Conservation (phyloP, 2,888 invertebrate genomes). For the Tortrix viridana region DNA sequence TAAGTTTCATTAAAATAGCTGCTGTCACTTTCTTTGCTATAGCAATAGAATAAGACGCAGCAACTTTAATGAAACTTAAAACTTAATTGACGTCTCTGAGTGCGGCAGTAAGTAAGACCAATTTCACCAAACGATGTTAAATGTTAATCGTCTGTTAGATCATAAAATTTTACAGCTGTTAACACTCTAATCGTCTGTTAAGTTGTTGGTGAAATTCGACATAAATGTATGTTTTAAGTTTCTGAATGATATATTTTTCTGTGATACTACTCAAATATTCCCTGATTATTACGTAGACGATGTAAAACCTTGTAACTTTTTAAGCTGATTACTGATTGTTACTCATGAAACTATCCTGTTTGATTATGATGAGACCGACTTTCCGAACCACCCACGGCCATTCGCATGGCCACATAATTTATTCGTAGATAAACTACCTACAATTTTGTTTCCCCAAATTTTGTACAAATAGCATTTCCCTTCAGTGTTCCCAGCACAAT, state of each 20-base stretch:
- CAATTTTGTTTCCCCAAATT: slow-evolving; percentile 31
- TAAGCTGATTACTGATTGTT: neutral
- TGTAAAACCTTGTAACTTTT: neutral
- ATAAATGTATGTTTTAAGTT: neutral
- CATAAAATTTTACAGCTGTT: too few species aligned
- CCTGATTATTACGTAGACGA: neutral
- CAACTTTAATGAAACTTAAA: too few species aligned
- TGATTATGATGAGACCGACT: neutral
- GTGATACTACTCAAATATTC: neutral
- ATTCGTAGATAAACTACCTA: slow-evolving; percentile 17
- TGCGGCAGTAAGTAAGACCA: too few species aligned
- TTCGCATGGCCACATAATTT: neutral
- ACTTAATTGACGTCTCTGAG: too few species aligned
- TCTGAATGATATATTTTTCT: slow-evolving; percentile 7
- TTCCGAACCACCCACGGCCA: neutral
- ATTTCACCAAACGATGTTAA: too few species aligned
- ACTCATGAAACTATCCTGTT: neutral
- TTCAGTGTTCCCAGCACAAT: slow-evolving; percentile 47
- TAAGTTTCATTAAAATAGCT: too few species aligned
- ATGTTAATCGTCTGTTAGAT: too few species aligned
- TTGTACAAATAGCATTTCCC: slow-evolving; percentile 39
- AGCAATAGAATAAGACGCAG: too few species aligned
- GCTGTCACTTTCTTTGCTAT: too few species aligned
- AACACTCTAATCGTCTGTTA: too few species aligned
- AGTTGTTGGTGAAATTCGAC: too few species aligned